A percentile compares a stretch with the other conserved stretches of the same genome.
phyloP scores from a whole-genome alignment of 2,888 invertebrate species.

The Liodrosophila aerea region DNA sequence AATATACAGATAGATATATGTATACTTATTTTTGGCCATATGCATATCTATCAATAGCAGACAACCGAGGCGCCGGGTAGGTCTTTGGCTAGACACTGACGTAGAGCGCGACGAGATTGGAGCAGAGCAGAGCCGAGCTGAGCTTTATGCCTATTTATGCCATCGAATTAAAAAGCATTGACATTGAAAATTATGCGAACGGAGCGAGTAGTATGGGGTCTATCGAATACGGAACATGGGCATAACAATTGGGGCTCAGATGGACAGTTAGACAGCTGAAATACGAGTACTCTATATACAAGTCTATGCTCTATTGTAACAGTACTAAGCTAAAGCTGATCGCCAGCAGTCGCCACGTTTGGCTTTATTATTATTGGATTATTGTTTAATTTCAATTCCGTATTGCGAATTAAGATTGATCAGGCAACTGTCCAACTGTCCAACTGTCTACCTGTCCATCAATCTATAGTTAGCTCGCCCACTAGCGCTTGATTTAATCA shows the following conservation, averaged over 20 bases:
- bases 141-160: constrained; percentile 52
- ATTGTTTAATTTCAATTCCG: too few relatives aligned
- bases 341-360: too few relatives aligned
- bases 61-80: constrained; percentile 16
- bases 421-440: too few relatives aligned
- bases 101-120: constrained; percentile 26
- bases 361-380: too few relatives aligned
- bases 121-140: constrained; percentile 21
- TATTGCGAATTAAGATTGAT: too few relatives aligned
- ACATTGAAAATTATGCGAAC: constrained; percentile 72
- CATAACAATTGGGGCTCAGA: neutral
- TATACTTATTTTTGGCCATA: too few relatives aligned
- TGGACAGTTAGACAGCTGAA: too few relatives aligned
- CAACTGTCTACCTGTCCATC: too few relatives aligned
- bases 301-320: too few relatives aligned
- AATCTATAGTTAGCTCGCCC: too few relatives aligned
- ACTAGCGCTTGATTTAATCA: too few relatives aligned
- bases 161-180: constrained; percentile 70
- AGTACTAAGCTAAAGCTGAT: neutral
- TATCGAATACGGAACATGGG: neutral
- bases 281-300: too few relatives aligned
- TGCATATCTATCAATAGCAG: neutral
- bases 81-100: constrained; percentile 14
- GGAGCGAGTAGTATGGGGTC: constrained; percentile 7
- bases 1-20: neutral